Percentiles rank a stretch among this genome's conserved stretches.
These are phyloP conservation scores for Phymastichus coffea DNA, from an alignment of 1,140 invertebrate genomes.

Conservation along the genomic window DNA sequence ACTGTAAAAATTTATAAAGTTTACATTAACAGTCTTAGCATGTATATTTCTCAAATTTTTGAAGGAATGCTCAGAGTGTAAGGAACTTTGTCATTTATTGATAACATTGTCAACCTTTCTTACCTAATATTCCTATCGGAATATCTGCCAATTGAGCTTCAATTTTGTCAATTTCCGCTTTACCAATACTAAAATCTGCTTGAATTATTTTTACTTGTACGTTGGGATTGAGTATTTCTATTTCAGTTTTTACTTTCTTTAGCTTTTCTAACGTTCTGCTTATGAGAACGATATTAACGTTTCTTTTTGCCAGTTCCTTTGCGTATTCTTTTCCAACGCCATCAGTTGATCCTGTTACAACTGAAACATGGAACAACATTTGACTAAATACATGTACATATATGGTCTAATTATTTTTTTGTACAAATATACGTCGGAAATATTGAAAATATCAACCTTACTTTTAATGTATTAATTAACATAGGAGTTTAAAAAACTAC, in stretches of 20 bases:
- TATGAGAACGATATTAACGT: slow-evolving; percentile 82
- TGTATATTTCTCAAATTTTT: too few species aligned
- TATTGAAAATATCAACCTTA: background rate
- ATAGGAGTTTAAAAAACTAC: slow-evolving; percentile 29
- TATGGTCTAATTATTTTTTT: background rate
- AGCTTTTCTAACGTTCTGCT: slow-evolving; percentile 78
- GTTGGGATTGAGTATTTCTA: slow-evolving; percentile 60
- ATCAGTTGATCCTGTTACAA: slow-evolving; percentile 88
- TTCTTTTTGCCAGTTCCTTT: slow-evolving; percentile 74
- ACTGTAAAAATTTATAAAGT: slow-evolving; percentile 63
- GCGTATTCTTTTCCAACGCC: slow-evolving; percentile 93
- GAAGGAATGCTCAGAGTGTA: background rate
- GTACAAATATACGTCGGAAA: background rate
- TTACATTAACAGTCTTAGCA: too few species aligned
- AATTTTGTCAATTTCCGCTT: slow-evolving; percentile 68
- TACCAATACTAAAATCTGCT: slow-evolving; percentile 77
- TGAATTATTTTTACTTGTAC: slow-evolving; percentile 65
- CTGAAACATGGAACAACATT: slow-evolving; percentile 58
- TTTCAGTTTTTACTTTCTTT: slow-evolving; percentile 69
- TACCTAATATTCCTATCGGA: slow-evolving; percentile 80
- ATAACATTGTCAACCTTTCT: slow-evolving; percentile 24
- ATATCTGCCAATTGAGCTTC: slow-evolving; percentile 69
- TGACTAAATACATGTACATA: background rate
- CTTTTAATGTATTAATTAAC: background rate
- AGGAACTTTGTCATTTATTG: too few species aligned